A percentile compares a stretch with the other conserved stretches of the same genome.
phyloP scores from a whole-genome alignment of 2,888 invertebrate species.

The Matsumyia berberina region DNA sequence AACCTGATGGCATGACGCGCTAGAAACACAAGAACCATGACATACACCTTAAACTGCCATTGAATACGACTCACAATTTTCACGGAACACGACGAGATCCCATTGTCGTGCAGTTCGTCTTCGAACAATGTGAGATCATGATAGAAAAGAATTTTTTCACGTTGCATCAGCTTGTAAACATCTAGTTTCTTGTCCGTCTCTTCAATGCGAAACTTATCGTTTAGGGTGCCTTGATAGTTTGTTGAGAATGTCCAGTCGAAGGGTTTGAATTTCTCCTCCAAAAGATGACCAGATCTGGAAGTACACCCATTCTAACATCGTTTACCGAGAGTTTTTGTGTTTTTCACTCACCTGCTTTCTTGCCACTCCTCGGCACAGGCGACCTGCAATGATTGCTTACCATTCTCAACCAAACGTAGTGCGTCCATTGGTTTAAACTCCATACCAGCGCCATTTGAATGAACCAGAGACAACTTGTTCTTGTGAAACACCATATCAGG shows the following conservation, averaged over 20 bases:
- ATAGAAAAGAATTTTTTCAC: slow-evolving; percentile 97
- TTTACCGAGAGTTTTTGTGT: neutral
- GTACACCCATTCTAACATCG: neutral
- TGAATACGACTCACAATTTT: slow-evolving; percentile 91
- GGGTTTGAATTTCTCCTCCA: slow-evolving; percentile 91
- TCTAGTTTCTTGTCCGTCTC: slow-evolving; percentile 92
- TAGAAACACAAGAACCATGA: slow-evolving; percentile 84
- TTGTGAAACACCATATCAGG: slow-evolving; percentile 99
- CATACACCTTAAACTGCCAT: neutral
- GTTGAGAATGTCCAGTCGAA: slow-evolving; percentile 99
- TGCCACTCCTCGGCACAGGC: slow-evolving; percentile 96
- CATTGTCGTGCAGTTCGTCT: slow-evolving; percentile 99
- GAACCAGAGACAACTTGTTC: slow-evolving; percentile 90
- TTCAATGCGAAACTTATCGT: slow-evolving; percentile 86
- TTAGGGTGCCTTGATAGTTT: slow-evolving; percentile 93
- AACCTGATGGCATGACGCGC: slow-evolving; percentile 98
- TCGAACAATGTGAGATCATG: slow-evolving; percentile 97
- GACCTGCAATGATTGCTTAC: slow-evolving; percentile 91
- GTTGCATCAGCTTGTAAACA: slow-evolving; percentile 93
- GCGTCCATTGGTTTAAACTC: slow-evolving; percentile 97
- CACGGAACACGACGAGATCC: slow-evolving; percentile 94
- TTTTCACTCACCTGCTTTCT: slow-evolving; percentile 89
- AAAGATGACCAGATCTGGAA: slow-evolving; percentile 87
- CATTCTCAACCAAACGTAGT: slow-evolving; percentile 90
- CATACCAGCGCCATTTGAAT: slow-evolving; percentile 88